phyloP scores from a whole-genome alignment of 1,140 invertebrate genomes.

The Drosophila parvula region DNA sequence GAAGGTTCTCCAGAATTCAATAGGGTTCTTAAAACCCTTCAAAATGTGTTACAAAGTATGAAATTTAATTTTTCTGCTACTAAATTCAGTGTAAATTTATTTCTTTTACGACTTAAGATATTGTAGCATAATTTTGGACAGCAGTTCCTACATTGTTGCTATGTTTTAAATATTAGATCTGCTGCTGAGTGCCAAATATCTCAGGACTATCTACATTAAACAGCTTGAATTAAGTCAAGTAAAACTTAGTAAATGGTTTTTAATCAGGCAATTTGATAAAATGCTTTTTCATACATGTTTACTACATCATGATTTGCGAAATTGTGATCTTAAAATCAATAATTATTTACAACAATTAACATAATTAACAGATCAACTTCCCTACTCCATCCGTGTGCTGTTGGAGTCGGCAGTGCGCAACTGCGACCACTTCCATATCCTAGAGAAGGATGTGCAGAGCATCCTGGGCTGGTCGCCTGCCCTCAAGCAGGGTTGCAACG shows the following conservation, averaged over 20 bases:
- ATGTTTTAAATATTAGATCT: too few relatives aligned
- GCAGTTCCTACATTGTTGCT: too few relatives aligned
- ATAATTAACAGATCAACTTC: slow-evolving; percentile 87
- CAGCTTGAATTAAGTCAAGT: background rate
- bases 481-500: slow-evolving; percentile 87
- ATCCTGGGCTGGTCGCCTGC: slow-evolving; percentile 95
- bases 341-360: background rate
- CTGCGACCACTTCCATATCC: slow-evolving; percentile 97
- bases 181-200: too few relatives aligned
- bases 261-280: slow-evolving; percentile 7
- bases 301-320: slow-evolving; percentile 4
- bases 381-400: slow-evolving; percentile 96
- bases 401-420: slow-evolving; percentile 97
- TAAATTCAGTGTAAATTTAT: too few relatives aligned
- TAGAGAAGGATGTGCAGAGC: slow-evolving; percentile 93
- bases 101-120: too few relatives aligned
- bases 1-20: too few relatives aligned
- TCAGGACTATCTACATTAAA: background rate
- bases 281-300: background rate
- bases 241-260: background rate
- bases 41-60: too few relatives aligned
- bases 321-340: background rate
- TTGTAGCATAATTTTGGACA: too few relatives aligned
- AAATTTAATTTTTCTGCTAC: too few relatives aligned
- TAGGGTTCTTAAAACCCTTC: too few relatives aligned